These are phyloP conservation scores for Sarcophaga bullata DNA, from an alignment of 1,140 invertebrate species.

Conservation along the genomic window DNA sequence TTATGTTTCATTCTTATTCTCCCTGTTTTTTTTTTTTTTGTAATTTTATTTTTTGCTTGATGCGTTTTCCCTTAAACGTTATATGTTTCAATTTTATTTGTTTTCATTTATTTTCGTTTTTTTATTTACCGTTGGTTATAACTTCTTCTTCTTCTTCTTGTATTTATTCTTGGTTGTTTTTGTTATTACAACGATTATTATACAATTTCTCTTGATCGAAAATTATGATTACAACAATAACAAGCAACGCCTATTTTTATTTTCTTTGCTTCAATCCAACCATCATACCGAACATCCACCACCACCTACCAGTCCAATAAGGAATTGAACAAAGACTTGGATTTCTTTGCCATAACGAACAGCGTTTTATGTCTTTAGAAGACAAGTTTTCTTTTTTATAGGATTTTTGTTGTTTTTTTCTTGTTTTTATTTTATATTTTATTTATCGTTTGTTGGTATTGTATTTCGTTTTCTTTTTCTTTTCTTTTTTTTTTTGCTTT, in stretches of 20 bases:
- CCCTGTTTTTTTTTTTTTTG: neutral
- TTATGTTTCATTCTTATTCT: too few relatives aligned
- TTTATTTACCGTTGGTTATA: conserved; percentile 18
- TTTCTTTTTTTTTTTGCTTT: neutral
- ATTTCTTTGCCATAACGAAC: neutral
- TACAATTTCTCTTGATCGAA: conserved; percentile 42
- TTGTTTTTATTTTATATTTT: neutral
- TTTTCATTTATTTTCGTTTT: conserved; percentile 26
- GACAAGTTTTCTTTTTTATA: neutral
- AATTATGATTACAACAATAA: conserved; percentile 44
- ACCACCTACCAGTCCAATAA: neutral
- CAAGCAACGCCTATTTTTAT: conserved; percentile 24
- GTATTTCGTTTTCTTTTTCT: too few relatives aligned
- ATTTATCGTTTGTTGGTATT: neutral
- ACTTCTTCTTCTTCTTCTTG: conserved; percentile 2
- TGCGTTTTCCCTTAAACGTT: neutral
- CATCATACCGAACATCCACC: neutral
- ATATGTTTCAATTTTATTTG: neutral
- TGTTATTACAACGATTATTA: conserved; percentile 41
- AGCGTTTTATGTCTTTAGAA: neutral
- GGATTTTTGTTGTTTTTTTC: neutral
- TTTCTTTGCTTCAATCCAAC: neutral
- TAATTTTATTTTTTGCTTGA: conserved; percentile 16
- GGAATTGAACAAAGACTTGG: conserved; percentile 7
- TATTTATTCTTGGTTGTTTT: neutral